Conservation (phyloP, 2,113 vertebrate species). For the Sphyrna mokarran region DNA sequence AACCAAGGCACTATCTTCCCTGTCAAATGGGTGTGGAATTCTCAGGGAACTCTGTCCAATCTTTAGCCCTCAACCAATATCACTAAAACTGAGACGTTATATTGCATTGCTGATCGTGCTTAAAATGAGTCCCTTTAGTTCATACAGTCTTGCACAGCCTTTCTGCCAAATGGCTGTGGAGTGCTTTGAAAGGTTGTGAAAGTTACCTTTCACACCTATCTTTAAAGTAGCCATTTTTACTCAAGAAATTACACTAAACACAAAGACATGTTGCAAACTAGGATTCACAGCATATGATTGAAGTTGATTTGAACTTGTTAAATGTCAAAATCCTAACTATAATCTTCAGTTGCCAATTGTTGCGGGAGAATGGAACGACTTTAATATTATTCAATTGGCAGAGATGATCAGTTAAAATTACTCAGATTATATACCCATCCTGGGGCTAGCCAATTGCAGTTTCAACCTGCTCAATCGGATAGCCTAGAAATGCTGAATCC, state of each 20-base stretch:
- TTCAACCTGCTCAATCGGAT: not conserved
- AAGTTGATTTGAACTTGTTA: not conserved
- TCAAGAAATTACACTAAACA: not conserved
- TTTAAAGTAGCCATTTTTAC: not conserved
- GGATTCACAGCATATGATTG: not conserved
- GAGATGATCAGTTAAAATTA: not conserved
- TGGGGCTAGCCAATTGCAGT: not conserved
- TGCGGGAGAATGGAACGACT: not conserved
- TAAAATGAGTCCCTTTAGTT: not conserved
- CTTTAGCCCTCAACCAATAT: not conserved
- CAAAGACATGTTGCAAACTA: not conserved
- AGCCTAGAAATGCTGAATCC: not conserved
- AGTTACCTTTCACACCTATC: not conserved
- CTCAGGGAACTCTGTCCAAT: not conserved
- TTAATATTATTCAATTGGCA: not conserved
- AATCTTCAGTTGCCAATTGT: not conserved
- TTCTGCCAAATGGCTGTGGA: not conserved
- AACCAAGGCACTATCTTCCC: not conserved
- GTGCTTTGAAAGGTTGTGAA: not conserved
- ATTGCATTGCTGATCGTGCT: too few relatives aligned
- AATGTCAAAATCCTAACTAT: not conserved
- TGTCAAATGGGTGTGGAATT: not conserved
- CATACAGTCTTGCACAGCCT: not conserved
- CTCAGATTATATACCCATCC: too few relatives aligned
- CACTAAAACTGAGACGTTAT: not conserved